Evolutionary conservation across 2,888 invertebrate genomes (phyloP).

Genomic region (Coelinius sp.): DNA sequence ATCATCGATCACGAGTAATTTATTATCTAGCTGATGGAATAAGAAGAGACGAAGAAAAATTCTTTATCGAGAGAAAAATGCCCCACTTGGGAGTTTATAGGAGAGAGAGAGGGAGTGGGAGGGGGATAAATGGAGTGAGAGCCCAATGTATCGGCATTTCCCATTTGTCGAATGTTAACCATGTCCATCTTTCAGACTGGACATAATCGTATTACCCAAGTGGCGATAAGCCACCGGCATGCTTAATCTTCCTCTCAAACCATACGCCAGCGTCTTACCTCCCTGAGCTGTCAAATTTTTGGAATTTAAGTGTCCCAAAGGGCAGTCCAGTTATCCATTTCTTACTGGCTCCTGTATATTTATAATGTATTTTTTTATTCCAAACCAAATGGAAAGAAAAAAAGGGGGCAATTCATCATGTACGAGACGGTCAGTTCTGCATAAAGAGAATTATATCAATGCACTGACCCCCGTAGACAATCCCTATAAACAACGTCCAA

Average conservation of each 20-base stretch:
- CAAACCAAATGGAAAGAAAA: conserved; percentile 61
- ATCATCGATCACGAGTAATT: no score
- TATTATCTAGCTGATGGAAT: no score
- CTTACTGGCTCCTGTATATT: conserved; percentile 33
- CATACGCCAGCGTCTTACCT: conserved; percentile 36
- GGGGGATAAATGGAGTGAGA: no score
- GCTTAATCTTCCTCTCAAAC: conserved; percentile 33
- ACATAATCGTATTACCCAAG: conserved; percentile 45
- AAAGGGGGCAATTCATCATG: conserved; percentile 62
- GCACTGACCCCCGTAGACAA: conserved; percentile 30
- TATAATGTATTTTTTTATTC: conserved; percentile 60
- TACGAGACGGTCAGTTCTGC: conserved; percentile 64
- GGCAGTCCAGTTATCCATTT: not conserved
- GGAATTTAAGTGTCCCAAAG: conserved; percentile 64
- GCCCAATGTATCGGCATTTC: conserved; percentile 16
- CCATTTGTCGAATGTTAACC: conserved; percentile 39
- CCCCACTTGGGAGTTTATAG: conserved; percentile 31
- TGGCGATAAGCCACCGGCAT: conserved; percentile 42
- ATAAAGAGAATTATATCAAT: conserved; percentile 35
- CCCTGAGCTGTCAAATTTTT: conserved; percentile 52
- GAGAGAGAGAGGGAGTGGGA: not conserved
- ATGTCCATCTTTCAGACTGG: conserved; percentile 38
- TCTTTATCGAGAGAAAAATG: conserved; percentile 29
- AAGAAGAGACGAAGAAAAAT: no score
- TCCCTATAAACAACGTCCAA: conserved; percentile 70